Percentiles rank a stretch among this genome's conserved stretches.
Conservation (phyloP, 2,113 vertebrate species). For the Sakesphorus luctuosus region DNA sequence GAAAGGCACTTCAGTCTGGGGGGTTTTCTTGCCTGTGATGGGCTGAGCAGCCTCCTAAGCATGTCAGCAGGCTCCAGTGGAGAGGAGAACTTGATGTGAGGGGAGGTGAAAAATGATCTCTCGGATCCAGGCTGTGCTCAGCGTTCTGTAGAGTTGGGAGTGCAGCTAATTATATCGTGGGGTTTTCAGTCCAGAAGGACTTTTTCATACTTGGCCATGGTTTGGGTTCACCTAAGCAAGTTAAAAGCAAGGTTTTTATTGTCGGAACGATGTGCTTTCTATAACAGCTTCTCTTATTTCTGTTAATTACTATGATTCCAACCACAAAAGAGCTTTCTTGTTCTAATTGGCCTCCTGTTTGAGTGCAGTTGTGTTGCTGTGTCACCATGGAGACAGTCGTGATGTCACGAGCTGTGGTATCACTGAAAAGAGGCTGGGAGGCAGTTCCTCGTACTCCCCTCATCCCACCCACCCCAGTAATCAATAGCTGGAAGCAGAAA, state of each 20-base stretch:
- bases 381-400: neutral
- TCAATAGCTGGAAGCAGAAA: neutral
- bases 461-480: neutral
- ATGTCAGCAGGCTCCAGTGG: neutral
- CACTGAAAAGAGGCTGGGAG: neutral
- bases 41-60: neutral
- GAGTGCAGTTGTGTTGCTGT: neutral
- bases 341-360: constrained; percentile 40
- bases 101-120: neutral
- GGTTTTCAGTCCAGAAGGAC: neutral
- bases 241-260: neutral
- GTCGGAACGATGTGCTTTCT: neutral
- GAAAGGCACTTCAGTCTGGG: neutral
- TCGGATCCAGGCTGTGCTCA: neutral
- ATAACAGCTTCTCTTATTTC: neutral
- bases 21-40: neutral
- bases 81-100: neutral
- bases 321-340: constrained; percentile 3
- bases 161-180: neutral
- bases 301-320: neutral
- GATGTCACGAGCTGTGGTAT: constrained; percentile 27
- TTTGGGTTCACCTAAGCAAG: neutral
- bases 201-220: neutral
- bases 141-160: neutral
- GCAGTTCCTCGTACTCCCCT: neutral